A percentile compares a stretch with the other conserved stretches of the same genome.
These are phyloP conservation scores for Tragelaphus scriptus DNA, from an alignment of 2,113 vertebrate genomes.

Conservation along the genomic window DNA sequence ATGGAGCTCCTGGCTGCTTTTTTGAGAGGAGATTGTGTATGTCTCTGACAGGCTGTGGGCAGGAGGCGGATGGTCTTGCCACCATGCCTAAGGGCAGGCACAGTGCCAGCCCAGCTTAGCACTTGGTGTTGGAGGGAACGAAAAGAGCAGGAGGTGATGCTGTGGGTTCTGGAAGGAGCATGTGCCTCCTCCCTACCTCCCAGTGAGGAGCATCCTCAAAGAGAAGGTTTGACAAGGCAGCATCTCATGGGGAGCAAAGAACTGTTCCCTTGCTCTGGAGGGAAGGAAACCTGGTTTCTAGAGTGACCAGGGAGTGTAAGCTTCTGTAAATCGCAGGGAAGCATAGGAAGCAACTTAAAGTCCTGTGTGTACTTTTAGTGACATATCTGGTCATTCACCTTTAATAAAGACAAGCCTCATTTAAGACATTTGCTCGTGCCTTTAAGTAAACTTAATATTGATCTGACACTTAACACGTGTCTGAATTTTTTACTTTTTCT, in stretches of 20 bases:
- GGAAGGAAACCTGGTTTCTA: not conserved
- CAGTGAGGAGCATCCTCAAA: accelerated
- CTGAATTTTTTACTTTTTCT: constrained; percentile 10
- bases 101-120: not conserved
- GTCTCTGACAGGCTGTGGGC: not conserved
- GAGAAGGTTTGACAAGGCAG: not conserved
- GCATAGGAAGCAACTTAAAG: not conserved
- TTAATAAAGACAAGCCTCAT: not conserved
- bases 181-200: not conserved
- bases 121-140: not conserved
- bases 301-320: not conserved
- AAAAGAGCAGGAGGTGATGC: not conserved
- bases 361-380: not conserved
- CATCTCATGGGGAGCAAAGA: not conserved
- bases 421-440: not conserved
- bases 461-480: not conserved
- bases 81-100: accelerated
- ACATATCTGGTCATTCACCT: not conserved
- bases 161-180: not conserved
- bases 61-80: accelerated
- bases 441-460: constrained; percentile 17
- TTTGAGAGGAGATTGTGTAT: not conserved
- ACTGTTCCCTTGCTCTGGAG: not conserved
- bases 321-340: not conserved
- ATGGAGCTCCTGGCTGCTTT: not conserved